These are phyloP conservation scores for Psittacara wagleri DNA, from an alignment of 2,113 vertebrate species.

Conservation along the genomic window DNA sequence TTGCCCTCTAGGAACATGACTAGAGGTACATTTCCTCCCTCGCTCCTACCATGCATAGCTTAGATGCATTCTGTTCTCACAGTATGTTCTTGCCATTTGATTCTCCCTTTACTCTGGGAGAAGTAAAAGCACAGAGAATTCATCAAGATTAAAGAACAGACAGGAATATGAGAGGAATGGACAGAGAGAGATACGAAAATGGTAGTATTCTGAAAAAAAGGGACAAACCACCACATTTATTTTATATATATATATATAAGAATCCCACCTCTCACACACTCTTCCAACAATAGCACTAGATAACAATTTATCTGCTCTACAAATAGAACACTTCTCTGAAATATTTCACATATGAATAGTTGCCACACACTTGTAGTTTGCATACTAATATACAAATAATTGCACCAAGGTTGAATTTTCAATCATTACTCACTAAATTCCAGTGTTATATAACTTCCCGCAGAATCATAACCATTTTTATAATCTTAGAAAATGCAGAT, in stretches of 20 bases:
- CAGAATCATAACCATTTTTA: neutral
- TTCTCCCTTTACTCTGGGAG: neutral
- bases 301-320: neutral
- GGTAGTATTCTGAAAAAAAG: neutral
- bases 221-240: neutral
- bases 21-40: neutral
- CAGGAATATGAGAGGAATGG: neutral
- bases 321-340: neutral
- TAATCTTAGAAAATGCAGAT: neutral
- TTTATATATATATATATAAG: neutral
- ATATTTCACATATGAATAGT: neutral
- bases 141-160: neutral
- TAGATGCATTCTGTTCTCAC: neutral
- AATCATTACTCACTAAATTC: neutral
- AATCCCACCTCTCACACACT: rapidly evolving
- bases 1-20: neutral
- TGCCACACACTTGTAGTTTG: neutral
- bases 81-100: neutral
- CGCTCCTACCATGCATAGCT: rapidly evolving
- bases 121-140: neutral
- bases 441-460: neutral
- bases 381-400: neutral
- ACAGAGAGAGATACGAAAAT: neutral
- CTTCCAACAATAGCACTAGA: neutral
- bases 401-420: neutral